A percentile compares a stretch with the other conserved stretches of the same genome.
Conservation (phyloP, 1,140 invertebrate species). For the Oppia nitens region DNA sequence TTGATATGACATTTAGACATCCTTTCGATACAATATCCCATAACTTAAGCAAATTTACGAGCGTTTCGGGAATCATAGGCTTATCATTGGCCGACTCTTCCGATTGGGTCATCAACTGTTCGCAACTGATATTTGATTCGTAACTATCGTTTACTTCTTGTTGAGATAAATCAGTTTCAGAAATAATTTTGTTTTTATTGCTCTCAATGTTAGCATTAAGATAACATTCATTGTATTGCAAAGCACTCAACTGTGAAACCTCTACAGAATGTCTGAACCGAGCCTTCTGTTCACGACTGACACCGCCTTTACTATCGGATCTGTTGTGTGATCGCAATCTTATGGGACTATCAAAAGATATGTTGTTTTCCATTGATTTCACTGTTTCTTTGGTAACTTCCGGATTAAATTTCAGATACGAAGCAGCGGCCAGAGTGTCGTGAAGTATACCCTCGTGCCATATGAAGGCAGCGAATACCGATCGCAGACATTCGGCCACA, state of each 20-base stretch:
- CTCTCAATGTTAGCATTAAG: slow-evolving; percentile 50
- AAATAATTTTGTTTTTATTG: slow-evolving; percentile 37
- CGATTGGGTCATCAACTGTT: neutral
- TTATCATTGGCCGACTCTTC: neutral
- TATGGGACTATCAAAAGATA: slow-evolving; percentile 3
- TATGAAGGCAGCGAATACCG: slow-evolving; percentile 83
- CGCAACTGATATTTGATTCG: neutral
- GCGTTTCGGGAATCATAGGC: slow-evolving; percentile 10
- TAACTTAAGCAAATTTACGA: slow-evolving; percentile 7
- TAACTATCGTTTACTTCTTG: neutral
- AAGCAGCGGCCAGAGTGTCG: slow-evolving; percentile 91
- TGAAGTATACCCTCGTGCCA: slow-evolving; percentile 96
- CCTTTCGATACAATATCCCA: slow-evolving; percentile 13
- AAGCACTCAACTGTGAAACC: slow-evolving; percentile 52
- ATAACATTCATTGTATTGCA: slow-evolving; percentile 35
- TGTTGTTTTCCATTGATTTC: slow-evolving; percentile 9
- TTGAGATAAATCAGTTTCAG: slow-evolving; percentile 22
- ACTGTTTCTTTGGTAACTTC: slow-evolving; percentile 21
- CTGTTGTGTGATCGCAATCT: slow-evolving; percentile 4
- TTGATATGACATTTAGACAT: neutral
- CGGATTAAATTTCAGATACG: slow-evolving; percentile 71
- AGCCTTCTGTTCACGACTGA: slow-evolving; percentile 26
- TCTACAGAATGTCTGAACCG: slow-evolving; percentile 69
- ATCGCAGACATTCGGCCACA: slow-evolving; percentile 73
- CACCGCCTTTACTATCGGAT: neutral